These are phyloP conservation scores for Seison nebaliae DNA, from an alignment of 1,140 invertebrate species.

Conservation along the genomic window DNA sequence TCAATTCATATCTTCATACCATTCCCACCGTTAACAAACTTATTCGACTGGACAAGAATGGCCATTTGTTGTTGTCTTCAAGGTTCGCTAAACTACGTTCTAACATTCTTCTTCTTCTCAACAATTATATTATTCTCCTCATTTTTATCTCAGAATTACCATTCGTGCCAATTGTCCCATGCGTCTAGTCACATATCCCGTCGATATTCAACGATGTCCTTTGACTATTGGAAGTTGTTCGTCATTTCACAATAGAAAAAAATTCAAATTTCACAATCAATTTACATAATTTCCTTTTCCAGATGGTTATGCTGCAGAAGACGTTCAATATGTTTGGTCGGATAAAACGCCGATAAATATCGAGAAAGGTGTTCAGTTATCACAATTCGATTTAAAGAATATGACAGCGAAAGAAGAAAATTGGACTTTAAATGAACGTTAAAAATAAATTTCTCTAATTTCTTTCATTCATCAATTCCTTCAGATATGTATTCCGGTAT, in stretches of 20 bases:
- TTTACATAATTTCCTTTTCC: no score
- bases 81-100: no score
- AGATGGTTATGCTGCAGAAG: constrained; percentile 18
- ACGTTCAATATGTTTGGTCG: constrained; percentile 26
- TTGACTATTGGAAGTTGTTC: no score
- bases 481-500: no score
- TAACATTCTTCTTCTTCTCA: constrained; percentile 14
- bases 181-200: constrained; percentile 50
- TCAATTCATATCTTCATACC: constrained; percentile 26
- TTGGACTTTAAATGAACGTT: no score
- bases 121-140: neutral
- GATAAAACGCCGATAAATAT: constrained; percentile 11
- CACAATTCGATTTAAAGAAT: constrained; percentile 30
- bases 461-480: no score
- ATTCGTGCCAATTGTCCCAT: constrained; percentile 76
- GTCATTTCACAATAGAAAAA: no score
- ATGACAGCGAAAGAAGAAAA: no score
- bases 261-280: no score
- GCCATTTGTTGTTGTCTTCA: constrained; percentile 20
- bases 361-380: constrained; percentile 18
- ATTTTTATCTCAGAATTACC: constrained; percentile 23
- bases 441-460: no score
- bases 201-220: constrained; percentile 30
- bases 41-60: constrained; percentile 20
- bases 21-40: constrained; percentile 26